Percentiles rank a stretch among this genome's conserved stretches.
These are phyloP conservation scores for Diorhabda sublineata DNA, from an alignment of 1,140 invertebrate genomes.

Conservation along the genomic window DNA sequence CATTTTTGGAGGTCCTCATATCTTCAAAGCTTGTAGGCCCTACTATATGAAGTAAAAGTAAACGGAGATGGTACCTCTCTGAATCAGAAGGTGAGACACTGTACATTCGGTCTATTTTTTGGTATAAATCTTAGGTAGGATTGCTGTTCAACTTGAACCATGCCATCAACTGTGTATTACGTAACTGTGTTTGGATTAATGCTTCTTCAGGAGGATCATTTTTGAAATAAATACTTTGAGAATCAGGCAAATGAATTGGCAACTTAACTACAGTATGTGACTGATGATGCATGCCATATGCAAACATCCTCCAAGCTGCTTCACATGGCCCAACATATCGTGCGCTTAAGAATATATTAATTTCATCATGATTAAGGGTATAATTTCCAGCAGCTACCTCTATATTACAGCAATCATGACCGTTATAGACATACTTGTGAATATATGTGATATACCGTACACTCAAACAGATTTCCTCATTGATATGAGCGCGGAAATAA, in stretches of 20 bases:
- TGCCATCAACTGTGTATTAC: background rate
- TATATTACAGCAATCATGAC: no score
- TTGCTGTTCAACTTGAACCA: background rate
- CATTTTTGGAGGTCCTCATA: background rate
- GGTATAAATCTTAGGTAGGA: no score
- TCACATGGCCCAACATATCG: background rate
- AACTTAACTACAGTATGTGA: background rate
- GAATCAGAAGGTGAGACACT: background rate
- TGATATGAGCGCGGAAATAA: no score
- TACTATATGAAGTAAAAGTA: background rate
- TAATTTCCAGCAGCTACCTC: background rate
- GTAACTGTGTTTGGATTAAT: no score
- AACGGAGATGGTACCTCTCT: background rate
- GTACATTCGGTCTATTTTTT: background rate
- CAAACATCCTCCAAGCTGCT: background rate
- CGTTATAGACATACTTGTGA: no score
- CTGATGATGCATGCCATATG: background rate
- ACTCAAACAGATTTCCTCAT: no score
- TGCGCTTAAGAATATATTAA: background rate
- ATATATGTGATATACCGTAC: no score
- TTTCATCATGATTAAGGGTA: background rate
- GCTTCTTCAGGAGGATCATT: no score
- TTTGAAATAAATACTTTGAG: no score
- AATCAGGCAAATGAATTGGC: no score
- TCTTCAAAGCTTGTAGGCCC: background rate